Conservation (phyloP, 2,797 vertebrate species). For the Acanthiza pusilla region DNA sequence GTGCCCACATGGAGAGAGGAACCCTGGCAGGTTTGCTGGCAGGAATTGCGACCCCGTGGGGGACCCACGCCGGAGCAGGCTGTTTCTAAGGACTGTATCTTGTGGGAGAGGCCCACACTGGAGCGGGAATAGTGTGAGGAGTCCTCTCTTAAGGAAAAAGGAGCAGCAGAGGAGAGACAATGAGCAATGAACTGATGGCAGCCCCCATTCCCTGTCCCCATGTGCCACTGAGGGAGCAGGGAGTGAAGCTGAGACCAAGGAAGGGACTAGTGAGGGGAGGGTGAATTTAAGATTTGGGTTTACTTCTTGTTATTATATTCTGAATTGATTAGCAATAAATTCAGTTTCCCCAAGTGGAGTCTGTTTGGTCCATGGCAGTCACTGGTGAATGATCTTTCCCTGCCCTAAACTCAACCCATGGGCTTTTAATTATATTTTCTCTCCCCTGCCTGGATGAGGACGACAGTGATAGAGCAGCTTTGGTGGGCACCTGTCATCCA, state of each 20-base stretch:
- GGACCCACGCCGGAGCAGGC: background rate
- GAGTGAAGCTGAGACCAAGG: background rate
- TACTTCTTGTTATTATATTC: background rate
- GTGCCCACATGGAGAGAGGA: background rate
- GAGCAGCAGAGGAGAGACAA: background rate
- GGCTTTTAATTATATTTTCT: background rate
- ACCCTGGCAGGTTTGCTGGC: background rate
- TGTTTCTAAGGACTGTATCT: background rate
- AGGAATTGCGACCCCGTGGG: background rate
- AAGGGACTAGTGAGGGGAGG: background rate
- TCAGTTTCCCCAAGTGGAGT: background rate
- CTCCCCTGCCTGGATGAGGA: background rate
- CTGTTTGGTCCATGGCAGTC: background rate
- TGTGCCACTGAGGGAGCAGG: background rate
- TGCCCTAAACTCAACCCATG: background rate
- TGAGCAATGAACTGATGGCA: background rate
- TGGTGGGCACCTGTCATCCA: background rate
- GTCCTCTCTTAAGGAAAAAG: background rate
- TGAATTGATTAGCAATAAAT: background rate
- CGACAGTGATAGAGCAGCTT: background rate
- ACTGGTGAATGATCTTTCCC: background rate
- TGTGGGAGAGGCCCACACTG: background rate
- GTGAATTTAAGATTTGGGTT: background rate
- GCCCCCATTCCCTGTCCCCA: background rate
- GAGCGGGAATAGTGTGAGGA: background rate